Percentiles rank a stretch among this genome's conserved stretches.
phyloP scores from a whole-genome alignment of 2,113 vertebrate species.

The Mesembrinibis cayennensis region DNA sequence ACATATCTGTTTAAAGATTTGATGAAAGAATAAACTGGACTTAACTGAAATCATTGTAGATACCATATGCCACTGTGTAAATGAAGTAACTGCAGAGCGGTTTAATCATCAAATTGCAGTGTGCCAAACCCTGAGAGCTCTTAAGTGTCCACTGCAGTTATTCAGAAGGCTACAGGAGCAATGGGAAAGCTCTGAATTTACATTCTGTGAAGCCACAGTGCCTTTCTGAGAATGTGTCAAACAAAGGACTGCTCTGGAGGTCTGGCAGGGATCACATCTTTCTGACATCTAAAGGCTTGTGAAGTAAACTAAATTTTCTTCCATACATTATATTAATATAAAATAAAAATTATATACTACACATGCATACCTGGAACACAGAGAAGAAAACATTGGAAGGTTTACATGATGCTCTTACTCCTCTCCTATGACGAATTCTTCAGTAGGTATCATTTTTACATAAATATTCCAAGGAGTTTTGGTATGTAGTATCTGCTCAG shows the following conservation, averaged over 20 bases:
- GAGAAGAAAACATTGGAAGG: background rate
- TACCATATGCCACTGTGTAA: background rate
- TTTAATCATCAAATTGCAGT: background rate
- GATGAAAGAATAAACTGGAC: background rate
- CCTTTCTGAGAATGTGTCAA: background rate
- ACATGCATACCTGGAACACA: background rate
- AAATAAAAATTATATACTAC: background rate
- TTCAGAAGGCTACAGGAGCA: background rate
- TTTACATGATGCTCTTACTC: background rate
- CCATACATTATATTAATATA: background rate
- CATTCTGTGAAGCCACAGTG: background rate
- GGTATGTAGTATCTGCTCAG: background rate
- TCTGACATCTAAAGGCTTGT: background rate
- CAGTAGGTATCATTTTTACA: background rate
- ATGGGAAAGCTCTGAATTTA: background rate
- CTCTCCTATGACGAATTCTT: background rate
- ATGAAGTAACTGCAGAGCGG: background rate
- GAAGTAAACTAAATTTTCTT: background rate
- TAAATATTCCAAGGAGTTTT: background rate
- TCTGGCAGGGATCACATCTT: background rate
- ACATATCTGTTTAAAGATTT: background rate
- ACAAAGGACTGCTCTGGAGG: background rate
- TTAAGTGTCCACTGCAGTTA: background rate
- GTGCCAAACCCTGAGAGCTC: background rate
- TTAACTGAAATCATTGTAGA: background rate